These are phyloP conservation scores for Aphaenogaster rudis DNA, from an alignment of 1,140 invertebrate species.

Conservation along the genomic window DNA sequence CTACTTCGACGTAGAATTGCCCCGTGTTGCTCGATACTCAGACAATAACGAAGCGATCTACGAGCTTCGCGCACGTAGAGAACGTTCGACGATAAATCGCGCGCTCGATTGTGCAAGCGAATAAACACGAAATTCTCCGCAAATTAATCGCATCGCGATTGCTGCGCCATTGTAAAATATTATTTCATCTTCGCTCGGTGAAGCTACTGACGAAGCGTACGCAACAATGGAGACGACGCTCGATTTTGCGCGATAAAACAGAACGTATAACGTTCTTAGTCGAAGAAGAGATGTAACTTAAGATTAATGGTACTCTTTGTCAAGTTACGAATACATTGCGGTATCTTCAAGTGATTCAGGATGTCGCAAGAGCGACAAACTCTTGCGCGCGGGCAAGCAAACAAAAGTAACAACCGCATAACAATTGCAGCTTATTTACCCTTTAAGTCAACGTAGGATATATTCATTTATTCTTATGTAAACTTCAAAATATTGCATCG, in stretches of 20 bases:
- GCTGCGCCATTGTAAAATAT: neutral
- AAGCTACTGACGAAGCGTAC: neutral
- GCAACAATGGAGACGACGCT: neutral
- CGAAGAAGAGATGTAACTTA: neutral
- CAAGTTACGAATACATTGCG: neutral
- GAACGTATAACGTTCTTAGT: neutral
- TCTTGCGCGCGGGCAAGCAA: neutral
- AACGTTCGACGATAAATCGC: neutral
- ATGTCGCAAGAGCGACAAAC: neutral
- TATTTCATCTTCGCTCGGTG: neutral
- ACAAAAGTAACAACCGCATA: neutral
- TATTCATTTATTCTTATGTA: conserved; percentile 20
- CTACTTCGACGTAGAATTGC: neutral
- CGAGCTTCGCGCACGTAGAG: neutral
- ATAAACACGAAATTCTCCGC: neutral
- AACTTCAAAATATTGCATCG: neutral
- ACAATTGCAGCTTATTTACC: neutral
- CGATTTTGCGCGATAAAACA: conserved; percentile 4
- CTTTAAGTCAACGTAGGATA: neutral
- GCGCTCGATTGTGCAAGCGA: neutral
- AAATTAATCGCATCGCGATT: neutral
- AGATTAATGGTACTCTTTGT: conserved; percentile 25
- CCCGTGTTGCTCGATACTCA: neutral
- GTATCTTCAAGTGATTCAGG: neutral
- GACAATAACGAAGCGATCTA: conserved; percentile 18